Percentiles rank a stretch among this genome's conserved stretches.
phyloP scores from a whole-genome alignment of 2,797 vertebrate genomes.

The Esox masquinongy region DNA sequence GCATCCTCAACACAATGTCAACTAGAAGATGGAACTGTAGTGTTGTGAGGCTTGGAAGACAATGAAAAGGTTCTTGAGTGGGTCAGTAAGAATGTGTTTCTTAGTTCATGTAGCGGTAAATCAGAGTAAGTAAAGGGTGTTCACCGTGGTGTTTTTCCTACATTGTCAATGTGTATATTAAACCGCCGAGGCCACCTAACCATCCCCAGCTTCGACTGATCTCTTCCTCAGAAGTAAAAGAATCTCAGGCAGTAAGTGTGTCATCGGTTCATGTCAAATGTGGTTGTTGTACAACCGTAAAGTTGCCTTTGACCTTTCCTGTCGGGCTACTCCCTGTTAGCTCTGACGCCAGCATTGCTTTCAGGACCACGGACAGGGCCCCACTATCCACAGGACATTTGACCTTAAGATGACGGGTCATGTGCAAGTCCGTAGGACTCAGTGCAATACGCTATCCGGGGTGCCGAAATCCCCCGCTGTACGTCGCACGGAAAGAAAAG shows the following conservation, averaged over 20 bases:
- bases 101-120: no score
- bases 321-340: background rate
- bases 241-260: background rate
- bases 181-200: background rate
- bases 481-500: background rate
- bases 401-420: background rate
- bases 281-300: background rate
- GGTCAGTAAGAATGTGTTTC: background rate
- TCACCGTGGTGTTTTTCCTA: background rate
- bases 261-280: background rate
- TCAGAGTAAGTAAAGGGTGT: background rate
- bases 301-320: background rate
- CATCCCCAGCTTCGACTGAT: background rate
- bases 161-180: background rate
- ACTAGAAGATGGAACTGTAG: background rate
- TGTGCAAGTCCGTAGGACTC: background rate
- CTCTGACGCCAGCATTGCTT: conserved; percentile 4
- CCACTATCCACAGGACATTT: background rate
- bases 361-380: conserved; percentile 56
- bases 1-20: background rate
- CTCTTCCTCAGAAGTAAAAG: background rate
- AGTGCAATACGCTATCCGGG: conserved; percentile 14
- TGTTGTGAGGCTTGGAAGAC: background rate
- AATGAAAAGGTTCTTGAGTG: background rate
- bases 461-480: conserved; percentile 16